These are phyloP conservation scores for Pteropus alecto DNA, from an alignment of 2,113 vertebrate species.

Conservation along the genomic window DNA sequence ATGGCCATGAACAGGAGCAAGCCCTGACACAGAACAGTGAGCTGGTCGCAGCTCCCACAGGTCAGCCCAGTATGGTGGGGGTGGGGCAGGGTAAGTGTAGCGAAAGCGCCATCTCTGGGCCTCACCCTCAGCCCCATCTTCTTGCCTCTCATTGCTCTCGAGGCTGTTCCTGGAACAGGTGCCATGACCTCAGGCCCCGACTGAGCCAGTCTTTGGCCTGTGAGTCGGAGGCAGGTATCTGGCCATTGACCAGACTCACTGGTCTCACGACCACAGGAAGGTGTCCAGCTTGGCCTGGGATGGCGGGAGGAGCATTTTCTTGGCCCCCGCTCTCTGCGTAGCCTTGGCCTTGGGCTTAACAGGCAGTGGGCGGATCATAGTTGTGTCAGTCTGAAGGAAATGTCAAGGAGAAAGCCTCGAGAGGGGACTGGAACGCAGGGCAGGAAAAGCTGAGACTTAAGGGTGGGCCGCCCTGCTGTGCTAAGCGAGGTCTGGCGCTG, in stretches of 20 bases:
- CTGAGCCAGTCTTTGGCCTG: background rate
- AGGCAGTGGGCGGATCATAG: constrained; percentile 71
- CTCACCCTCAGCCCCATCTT: background rate
- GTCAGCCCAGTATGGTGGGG: background rate
- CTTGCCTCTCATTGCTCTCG: background rate
- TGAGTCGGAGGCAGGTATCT: background rate
- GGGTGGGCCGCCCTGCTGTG: background rate
- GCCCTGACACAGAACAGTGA: background rate
- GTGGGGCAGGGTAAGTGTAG: background rate
- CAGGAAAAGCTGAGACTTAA: background rate
- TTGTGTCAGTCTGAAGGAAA: constrained; percentile 74
- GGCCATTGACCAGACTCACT: background rate
- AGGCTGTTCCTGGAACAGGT: background rate
- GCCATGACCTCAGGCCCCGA: background rate
- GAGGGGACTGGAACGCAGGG: background rate
- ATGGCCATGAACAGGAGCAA: background rate
- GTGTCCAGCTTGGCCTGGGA: constrained; percentile 79
- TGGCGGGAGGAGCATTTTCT: background rate
- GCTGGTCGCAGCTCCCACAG: background rate
- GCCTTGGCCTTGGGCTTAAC: constrained; percentile 74
- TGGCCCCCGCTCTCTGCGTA: background rate
- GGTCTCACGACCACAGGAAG: constrained; percentile 74
- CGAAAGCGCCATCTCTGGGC: background rate
- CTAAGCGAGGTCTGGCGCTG: background rate
- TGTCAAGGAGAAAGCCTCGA: constrained; percentile 75